Conservation (phyloP, 2,113 vertebrate species). For the Barnardius zonarius region DNA sequence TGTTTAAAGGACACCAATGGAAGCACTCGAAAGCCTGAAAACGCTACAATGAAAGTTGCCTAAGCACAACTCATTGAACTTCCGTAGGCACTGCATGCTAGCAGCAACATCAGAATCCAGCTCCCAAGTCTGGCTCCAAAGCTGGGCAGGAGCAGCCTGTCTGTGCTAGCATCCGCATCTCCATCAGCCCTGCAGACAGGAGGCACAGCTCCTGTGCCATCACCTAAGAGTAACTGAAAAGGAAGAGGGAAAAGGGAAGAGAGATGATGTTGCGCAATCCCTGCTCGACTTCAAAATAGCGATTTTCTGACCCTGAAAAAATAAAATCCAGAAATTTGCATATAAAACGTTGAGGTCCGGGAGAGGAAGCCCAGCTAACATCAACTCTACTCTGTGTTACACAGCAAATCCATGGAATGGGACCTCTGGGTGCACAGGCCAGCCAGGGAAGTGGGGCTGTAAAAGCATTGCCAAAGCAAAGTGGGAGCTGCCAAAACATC, state of each 20-base stretch:
- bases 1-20: neutral
- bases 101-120: neutral
- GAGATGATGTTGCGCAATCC: neutral
- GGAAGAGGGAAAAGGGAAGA: neutral
- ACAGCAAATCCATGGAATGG: neutral
- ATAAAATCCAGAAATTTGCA: neutral
- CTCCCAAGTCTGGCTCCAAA: neutral
- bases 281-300: neutral
- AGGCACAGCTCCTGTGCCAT: neutral
- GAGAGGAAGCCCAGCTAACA: neutral
- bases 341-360: neutral
- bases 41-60: neutral
- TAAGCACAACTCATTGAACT: neutral
- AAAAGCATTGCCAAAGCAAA: neutral
- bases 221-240: fast-evolving
- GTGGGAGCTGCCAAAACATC: neutral
- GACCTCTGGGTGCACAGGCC: neutral
- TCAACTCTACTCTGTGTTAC: neutral
- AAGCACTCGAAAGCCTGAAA: neutral
- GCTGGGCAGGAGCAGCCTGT: neutral
- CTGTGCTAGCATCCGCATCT: neutral
- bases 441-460: fast-evolving
- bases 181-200: neutral
- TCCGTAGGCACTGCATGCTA: neutral
- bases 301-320: neutral